Percentiles rank a stretch among this genome's conserved stretches.
Evolutionary conservation across 2,888 invertebrate genomes (phyloP).

Genomic region (Exocentrus adspersus): DNA sequence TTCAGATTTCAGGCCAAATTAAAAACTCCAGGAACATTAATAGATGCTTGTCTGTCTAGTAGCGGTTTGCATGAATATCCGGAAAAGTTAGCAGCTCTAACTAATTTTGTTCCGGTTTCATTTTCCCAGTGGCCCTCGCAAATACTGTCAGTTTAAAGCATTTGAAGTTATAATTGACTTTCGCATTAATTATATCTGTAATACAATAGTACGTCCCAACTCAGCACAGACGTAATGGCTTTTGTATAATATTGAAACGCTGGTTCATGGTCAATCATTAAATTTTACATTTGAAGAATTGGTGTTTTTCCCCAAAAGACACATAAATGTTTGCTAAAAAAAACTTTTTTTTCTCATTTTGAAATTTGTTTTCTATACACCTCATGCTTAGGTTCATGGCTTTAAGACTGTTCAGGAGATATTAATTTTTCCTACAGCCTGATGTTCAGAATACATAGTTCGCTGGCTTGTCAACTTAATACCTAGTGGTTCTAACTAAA

Average conservation of each 20-base stretch:
- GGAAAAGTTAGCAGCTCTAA: conserved; percentile 14
- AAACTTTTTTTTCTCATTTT: too few relatives aligned
- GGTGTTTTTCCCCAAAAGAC: too few relatives aligned
- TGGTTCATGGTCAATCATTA: too few relatives aligned
- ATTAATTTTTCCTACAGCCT: too few relatives aligned
- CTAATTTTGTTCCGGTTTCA: conserved; percentile 9
- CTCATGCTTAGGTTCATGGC: too few relatives aligned
- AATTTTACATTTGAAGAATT: too few relatives aligned
- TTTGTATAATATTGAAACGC: too few relatives aligned
- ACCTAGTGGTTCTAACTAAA: conserved; percentile 27
- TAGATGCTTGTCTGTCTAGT: not conserved
- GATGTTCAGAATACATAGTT: conserved; percentile 20
- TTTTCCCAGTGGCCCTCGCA: not conserved
- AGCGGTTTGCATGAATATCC: conserved; percentile 10
- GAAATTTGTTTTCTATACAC: too few relatives aligned
- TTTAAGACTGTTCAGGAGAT: too few relatives aligned
- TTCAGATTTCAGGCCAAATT: too few relatives aligned
- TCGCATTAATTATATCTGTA: not conserved
- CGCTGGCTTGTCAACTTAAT: conserved; percentile 17
- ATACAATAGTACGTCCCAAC: not conserved
- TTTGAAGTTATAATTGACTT: conserved; percentile 26
- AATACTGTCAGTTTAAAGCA: conserved; percentile 4
- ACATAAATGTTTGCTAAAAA: too few relatives aligned
- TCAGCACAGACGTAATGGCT: too few relatives aligned
- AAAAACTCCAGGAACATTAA: not conserved